Evolutionary conservation across 2,888 invertebrate species (phyloP), one percentile per base, ranked within the genome.

Genomic region (Mythimna ferrago): DNA sequence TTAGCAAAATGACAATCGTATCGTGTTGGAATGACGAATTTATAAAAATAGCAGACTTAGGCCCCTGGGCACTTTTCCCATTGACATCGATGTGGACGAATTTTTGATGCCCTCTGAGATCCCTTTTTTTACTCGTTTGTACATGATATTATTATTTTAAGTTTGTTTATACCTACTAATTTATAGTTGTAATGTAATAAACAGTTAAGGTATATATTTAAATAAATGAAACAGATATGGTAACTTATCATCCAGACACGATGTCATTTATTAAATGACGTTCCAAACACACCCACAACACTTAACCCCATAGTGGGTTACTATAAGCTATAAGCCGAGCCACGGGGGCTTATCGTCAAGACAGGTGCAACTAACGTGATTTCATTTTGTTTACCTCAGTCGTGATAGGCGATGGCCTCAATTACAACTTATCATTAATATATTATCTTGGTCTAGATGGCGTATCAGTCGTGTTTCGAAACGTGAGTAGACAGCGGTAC

Each of bases 371-470:
- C 58, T 19, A 62, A 63, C 80, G 62, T 79, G 51, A 66, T 71
- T 71, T 56, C 26, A 56, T 68, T 51, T 58, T 74, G 66, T 67
- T 65, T 66, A 65, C 35, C 53, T 48, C 44, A 68, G 54, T 14
- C 41, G 41, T 60, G 62, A 62, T 38, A 68, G 19, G n/a, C 69
- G 73, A 57, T 80, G 89, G 71, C 89, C 89, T 87, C 85, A 87
- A 86, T 89, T 82, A 51, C 48, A 82, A 54, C 32, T 82, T 87
- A 88, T 89, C 89, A 66, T 21, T 74, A 63, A 69, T 38, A 35
- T 60, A n/a, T 80, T 73, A 82, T 85, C 85, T 73, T 80, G 76
- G 76, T 80, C 84, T 87, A 82, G 82, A 86, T 88, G 85, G 68
- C 21, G 68, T 79, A 83, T 83, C 66, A 73, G 48, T 38, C 58